Evolutionary conservation across 2,113 vertebrate species (phyloP).

Genomic region (Rynchops niger): DNA sequence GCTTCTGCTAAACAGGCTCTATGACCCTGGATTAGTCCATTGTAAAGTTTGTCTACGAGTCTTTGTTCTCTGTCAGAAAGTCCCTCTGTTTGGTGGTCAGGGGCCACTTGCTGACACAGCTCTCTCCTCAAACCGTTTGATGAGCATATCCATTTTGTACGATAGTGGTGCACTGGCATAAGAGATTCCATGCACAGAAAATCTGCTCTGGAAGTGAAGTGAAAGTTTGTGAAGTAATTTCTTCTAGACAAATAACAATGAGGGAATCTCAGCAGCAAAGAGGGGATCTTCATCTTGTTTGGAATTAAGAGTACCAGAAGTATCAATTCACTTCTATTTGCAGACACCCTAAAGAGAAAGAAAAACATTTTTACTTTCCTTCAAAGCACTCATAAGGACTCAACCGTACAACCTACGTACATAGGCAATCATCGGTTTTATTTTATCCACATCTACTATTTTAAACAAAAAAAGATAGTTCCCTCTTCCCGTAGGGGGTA

Average conservation of each 20-base stretch:
- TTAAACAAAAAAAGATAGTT: background rate
- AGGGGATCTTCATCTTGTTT: slow-evolving; percentile 63
- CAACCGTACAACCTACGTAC: background rate
- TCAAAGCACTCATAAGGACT: background rate
- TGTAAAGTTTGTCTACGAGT: slow-evolving; percentile 82
- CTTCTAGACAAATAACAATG: background rate
- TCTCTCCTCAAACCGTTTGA: slow-evolving; percentile 17
- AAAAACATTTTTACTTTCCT: background rate
- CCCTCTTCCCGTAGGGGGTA: fast-evolving
- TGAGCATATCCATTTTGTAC: background rate
- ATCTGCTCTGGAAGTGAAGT: background rate
- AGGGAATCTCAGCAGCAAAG: slow-evolving; percentile 37
- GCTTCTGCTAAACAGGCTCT: slow-evolving; percentile 91
- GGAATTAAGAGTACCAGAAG: background rate
- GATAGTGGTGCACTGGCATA: background rate
- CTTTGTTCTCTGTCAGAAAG: slow-evolving; percentile 84
- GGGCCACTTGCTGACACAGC: slow-evolving; percentile 59
- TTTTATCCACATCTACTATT: background rate
- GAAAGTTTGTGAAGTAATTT: background rate
- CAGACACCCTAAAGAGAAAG: slow-evolving; percentile 21
- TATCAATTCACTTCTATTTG: background rate
- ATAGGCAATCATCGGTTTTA: background rate
- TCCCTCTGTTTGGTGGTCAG: slow-evolving; percentile 60
- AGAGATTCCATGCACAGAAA: background rate
- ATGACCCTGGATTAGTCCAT: slow-evolving; percentile 84